Base-by-base conservation (phyloP, 1,140 invertebrate species). In the Oryctes rhinoceros region DNA sequence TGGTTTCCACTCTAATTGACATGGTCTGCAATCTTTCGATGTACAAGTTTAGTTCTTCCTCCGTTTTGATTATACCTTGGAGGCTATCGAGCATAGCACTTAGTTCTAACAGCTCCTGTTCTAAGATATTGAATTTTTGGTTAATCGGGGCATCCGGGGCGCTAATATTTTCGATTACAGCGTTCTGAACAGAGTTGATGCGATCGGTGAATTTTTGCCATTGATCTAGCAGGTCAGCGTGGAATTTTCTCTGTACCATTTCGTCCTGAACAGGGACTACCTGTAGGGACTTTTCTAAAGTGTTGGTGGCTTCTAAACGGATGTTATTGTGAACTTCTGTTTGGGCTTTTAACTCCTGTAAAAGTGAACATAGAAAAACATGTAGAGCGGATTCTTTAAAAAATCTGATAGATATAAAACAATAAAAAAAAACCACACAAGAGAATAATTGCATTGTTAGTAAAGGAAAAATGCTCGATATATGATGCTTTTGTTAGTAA, bases 241-340 rank as follows among this genome's bases (percentile, higher is more conserved):
- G 92, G 87, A 93, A 93, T 85, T 95, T 92, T 15, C 94, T 88
- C 84, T 96, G 94, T 0, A 93, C 85, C 90, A 93, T 93, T 87
- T 96, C 95, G 84, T 97, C 95, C 3, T 94, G 91, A 37, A 96
- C 88, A 0, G 94, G 93, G 11, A 97, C 90, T 7, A 94, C 92
- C 87, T 93, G 90, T 77, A 96, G 86, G 0, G 95, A 92, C 81
- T 93, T 92, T 82, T 96, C 94, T 84, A 96, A 93, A 78, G 92
- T 92, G 24, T 91, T 88, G 24, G 91, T 91, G 0, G 93, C 92
- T 84, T 96, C 94, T 77, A 92, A 93, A 76, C 92, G 90, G 37
- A 95, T 90, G 76, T 92, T 93, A 83, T 95, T 95, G 84, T 96
- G 91, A n/a, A 96, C 91, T 89, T 96, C 95, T 84, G 95, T 94